phyloP scores from a whole-genome alignment of 23 tunicate genomes.

The Styela plicata region DNA sequence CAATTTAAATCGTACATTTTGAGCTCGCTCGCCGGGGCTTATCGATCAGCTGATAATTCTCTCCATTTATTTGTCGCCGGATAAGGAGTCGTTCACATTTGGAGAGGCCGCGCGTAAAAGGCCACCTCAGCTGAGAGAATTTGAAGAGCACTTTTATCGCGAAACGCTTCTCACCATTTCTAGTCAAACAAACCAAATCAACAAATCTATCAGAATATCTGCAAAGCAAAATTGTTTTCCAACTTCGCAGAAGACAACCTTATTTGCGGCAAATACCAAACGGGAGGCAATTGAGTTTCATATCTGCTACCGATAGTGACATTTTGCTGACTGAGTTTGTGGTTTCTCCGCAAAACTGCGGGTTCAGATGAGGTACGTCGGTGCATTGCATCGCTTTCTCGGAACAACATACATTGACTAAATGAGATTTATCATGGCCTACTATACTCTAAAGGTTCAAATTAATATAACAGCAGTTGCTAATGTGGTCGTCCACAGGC shows the following conservation, averaged over 20 bases:
- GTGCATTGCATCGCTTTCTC: too few relatives aligned
- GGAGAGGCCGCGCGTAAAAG: neutral
- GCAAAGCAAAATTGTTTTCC: neutral
- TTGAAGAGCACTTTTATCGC: neutral
- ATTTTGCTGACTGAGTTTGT: neutral
- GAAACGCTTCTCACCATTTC: neutral
- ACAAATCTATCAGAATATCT: neutral
- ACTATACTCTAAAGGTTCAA: too few relatives aligned
- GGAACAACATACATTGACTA: too few relatives aligned
- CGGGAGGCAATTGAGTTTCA: neutral
- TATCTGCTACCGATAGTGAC: neutral
- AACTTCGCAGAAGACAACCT: neutral
- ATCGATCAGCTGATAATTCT: neutral
- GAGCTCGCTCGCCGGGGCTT: neutral
- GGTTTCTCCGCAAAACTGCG: neutral
- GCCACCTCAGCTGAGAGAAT: neutral
- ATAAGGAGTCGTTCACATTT: neutral
- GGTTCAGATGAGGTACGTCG: neutral
- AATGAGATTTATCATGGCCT: too few relatives aligned
- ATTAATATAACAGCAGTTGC: too few relatives aligned
- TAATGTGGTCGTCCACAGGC: too few relatives aligned
- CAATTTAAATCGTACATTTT: too few relatives aligned
- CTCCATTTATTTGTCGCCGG: neutral
- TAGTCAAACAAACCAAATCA: neutral
- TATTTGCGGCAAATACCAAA: neutral